A percentile compares a stretch with the other conserved stretches of the same genome.
phyloP scores from a whole-genome alignment of 2,113 vertebrate genomes.

The Plecotus auritus region DNA sequence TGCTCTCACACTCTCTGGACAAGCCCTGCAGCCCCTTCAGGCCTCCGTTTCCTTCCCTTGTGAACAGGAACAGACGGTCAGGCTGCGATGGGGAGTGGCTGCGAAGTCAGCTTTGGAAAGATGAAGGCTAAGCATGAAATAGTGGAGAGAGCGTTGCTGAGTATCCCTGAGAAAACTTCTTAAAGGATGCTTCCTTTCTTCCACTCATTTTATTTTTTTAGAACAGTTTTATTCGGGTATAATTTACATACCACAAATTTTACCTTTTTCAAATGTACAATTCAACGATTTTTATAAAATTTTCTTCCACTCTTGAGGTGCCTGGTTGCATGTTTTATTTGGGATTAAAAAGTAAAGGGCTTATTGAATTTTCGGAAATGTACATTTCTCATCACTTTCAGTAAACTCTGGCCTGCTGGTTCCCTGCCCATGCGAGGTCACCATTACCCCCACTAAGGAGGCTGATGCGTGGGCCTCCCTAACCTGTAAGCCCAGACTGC shows the following conservation, averaged over 20 bases:
- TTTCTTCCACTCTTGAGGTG: not conserved
- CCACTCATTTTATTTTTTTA: not conserved
- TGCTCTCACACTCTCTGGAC: not conserved
- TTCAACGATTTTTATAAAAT: slow-evolving; percentile 7
- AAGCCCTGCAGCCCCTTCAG: not conserved
- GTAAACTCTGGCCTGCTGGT: not conserved
- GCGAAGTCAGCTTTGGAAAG: not conserved
- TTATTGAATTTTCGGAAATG: not conserved
- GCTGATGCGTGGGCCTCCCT: not conserved
- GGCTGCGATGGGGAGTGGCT: not conserved
- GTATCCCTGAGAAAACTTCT: not conserved
- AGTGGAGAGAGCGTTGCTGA: not conserved
- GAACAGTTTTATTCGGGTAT: not conserved
- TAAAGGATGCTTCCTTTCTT: not conserved
- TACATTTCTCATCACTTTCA: not conserved
- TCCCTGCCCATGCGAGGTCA: not conserved
- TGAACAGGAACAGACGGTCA: not conserved
- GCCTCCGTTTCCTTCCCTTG: not conserved
- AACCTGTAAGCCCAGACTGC: not conserved
- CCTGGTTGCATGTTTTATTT: not conserved
- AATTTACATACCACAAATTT: slow-evolving; percentile 18
- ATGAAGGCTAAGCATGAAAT: not conserved
- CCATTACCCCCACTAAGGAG: not conserved
- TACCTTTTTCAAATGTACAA: not conserved
- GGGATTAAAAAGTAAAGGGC: not conserved